phyloP scores from a whole-genome alignment of 2,888 invertebrate genomes.

The Atethmia centrago region DNA sequence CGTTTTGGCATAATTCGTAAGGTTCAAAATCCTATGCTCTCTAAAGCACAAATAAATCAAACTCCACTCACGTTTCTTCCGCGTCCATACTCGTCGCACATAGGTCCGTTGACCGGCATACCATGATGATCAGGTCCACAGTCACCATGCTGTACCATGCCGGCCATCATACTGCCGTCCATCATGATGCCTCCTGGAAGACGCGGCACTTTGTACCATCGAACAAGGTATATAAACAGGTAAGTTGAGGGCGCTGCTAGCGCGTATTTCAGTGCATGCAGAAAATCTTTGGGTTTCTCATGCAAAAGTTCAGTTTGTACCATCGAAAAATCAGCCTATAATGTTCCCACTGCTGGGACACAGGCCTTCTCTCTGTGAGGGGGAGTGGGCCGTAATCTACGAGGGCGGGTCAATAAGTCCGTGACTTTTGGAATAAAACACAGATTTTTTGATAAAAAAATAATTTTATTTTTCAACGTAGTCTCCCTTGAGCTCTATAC shows the following conservation, averaged over 20 bases:
- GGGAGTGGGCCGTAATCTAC: too few relatives aligned
- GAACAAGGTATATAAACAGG: constrained; percentile 54
- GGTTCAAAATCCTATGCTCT: not conserved
- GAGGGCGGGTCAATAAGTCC: too few relatives aligned
- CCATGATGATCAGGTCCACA: constrained; percentile 88
- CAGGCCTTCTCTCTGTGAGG: too few relatives aligned
- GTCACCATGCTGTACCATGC: constrained; percentile 83
- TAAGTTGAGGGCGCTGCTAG: constrained; percentile 33
- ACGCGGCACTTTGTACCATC: constrained; percentile 68
- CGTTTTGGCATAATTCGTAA: too few relatives aligned
- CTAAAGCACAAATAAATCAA: not conserved
- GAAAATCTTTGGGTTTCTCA: not conserved
- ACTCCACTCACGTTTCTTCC: constrained; percentile 82
- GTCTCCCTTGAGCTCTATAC: too few relatives aligned
- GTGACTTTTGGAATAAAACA: too few relatives aligned
- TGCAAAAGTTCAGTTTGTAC: constrained; percentile 57
- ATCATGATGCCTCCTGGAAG: constrained; percentile 88
- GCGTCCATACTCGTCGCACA: constrained; percentile 88
- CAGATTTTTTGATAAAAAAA: too few relatives aligned
- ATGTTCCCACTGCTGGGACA: too few relatives aligned
- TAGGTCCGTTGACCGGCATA: constrained; percentile 84
- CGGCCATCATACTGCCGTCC: constrained; percentile 87
- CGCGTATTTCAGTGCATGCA: constrained; percentile 23
- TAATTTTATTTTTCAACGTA: too few relatives aligned
- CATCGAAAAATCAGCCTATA: constrained; percentile 53